Conservation (phyloP, 2,797 vertebrate species). For the Spea hammondii region DNA sequence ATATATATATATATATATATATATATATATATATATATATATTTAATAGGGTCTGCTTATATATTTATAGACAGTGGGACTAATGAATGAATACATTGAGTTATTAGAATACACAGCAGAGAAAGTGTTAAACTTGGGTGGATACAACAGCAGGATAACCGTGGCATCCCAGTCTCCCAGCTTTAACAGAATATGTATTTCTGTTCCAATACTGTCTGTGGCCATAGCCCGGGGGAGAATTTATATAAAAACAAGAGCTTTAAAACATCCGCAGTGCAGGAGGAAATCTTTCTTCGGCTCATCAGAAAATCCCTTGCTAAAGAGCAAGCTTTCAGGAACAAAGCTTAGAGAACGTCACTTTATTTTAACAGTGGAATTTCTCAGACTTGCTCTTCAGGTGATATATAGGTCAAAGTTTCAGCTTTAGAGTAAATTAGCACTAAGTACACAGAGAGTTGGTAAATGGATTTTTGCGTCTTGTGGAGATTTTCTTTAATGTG, state of each 20-base stretch:
- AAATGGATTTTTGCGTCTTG: neutral
- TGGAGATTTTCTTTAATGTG: no score
- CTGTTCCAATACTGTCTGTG: slow-evolving; percentile 28
- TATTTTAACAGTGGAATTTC: slow-evolving; percentile 28
- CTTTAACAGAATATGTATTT: slow-evolving; percentile 18
- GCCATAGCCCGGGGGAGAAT: slow-evolving; percentile 39
- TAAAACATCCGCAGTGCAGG: slow-evolving; percentile 46
- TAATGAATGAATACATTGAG: neutral
- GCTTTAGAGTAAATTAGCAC: neutral
- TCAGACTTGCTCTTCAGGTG: slow-evolving; percentile 23
- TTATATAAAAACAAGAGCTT: slow-evolving; percentile 51
- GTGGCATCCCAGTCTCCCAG: neutral
- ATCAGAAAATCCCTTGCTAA: slow-evolving; percentile 42
- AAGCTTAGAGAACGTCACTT: slow-evolving; percentile 29
- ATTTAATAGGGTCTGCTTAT: no score
- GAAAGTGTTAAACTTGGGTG: slow-evolving; percentile 33
- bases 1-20: no score
- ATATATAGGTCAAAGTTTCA: slow-evolving; percentile 31
- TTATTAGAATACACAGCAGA: neutral
- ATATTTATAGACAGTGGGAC: neutral
- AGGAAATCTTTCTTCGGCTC: slow-evolving; percentile 48
- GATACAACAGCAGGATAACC: slow-evolving; percentile 7
- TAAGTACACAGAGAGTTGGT: neutral
- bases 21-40: no score
- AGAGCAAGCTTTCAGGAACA: slow-evolving; percentile 31